Evolutionary conservation across 2,888 invertebrate species (phyloP), one percentile per base, ranked within the genome.

Genomic region (Eudiplozoon nipponicum): DNA sequence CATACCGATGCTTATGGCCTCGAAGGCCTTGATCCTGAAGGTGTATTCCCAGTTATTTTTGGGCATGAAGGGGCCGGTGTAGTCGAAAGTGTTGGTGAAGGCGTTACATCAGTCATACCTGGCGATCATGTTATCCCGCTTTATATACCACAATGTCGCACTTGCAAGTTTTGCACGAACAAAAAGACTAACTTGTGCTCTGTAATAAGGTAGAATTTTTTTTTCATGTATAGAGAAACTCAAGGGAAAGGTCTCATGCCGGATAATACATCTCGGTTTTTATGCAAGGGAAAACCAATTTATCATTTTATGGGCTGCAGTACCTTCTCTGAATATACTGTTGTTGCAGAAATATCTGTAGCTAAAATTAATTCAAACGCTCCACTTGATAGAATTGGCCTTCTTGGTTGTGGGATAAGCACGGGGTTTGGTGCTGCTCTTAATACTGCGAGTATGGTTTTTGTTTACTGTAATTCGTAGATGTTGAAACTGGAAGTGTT

Each of bases 91-190:
- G 67, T 90, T 36, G 90, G 90, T 1, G 72, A 73, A 51, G 77
- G 74, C 15, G 86, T 86, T 1, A 75, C 72, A 1, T 48, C 49
- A 20, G 51, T 59, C 4, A 67, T 73, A 51, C 66, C 71, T 26
- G 84, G 73, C 39, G 90, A 94, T 58, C 78, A 81, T 61, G 94
- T 98, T n/a, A 69, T 94, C 46, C 86, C 90, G 0, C 60, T 84
- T 20, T 94, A 90, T 54, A 71, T 81, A 44, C 90, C 94, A 0
- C 86, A 98, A 61, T 98, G 94, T 59, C 68, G 72, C 21, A 72
- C 77, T 17, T 98, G 94, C 62, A 80, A 86, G 57, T 94, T 78
- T 59, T 98, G 94, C 60, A 69, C 71, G 45, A 80, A 72, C 44
- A 70, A 74, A 0, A 90, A 90, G 60, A 94, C 94, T 0, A 98